Base-by-base conservation (phyloP, 2,888 invertebrate genomes). In the Tachina grossa region DNA sequence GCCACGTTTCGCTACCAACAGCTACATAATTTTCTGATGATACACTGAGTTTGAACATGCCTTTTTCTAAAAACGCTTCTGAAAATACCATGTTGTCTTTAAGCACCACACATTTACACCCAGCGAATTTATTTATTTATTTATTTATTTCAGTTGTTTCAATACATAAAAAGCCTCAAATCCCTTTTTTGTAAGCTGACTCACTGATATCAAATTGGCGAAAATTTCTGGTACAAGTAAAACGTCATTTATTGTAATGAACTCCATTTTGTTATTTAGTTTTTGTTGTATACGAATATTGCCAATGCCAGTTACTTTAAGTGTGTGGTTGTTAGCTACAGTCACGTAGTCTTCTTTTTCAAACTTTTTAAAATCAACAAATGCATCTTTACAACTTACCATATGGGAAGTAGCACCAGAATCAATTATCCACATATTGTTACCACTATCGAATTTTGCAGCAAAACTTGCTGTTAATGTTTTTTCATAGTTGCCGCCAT, bases 171-270 rank as follows among this genome's bases (percentile, higher is more conserved):
- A n/a, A n/a, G 72, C 68, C 11, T 59, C 57, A 51, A 49, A 49
- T 2, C 74, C 80, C 11, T 72, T 68, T 68, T 66, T 57, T 4
- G 31, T 31, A 31, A 31, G 31, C 31, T 31, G 2, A 14, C 59
- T 69, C 31, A 78, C 78, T 49, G 69, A 78, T 19, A 79, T 65
- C 22, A 79, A 49, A 47, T 72, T 79, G 6, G 71, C 71, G 31
- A 2, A 31, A 31, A 31, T 31, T 31, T 31, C 31, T 31, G 31
- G 31, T 4, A 79, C 71, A 45, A 45, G n/a, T 45, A 79, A 53
- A 16, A 79, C 68, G 49, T 66, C 49, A 59, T 74, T 41, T 45
- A 80, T 53, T 6, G 53, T 72, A 14, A 63, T 55, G 11, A 31
- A 45, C 55, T 71, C 71, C 39, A 63, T 4, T 68, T 31, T 51